Base-by-base conservation (phyloP, 2,888 invertebrate genomes). In the Phlogophora meticulosa region DNA sequence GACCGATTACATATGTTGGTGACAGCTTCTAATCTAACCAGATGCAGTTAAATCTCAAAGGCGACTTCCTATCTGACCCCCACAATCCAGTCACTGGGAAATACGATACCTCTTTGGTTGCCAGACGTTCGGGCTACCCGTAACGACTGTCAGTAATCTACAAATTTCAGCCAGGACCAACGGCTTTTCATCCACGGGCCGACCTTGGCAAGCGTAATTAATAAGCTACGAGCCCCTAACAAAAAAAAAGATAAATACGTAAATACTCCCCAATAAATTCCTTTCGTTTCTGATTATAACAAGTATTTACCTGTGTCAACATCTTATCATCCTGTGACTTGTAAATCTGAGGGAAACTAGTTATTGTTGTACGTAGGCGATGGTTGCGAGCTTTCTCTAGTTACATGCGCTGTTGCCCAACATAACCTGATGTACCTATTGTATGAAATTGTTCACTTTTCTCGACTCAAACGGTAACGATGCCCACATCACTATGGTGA, bases 311-410 rank as follows among this genome's bases (percentile, higher is more conserved):
- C 38, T 56, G 42, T 68, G 75, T 72, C 72, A 43, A 66, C 59
- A 59, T 78, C 75, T 77, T 71, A 71, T 74, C 70, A 71, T 74
- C 71, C 63, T 46, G 60, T 55, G 46, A 63, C 63, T 76, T 63
- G 63, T 80, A 63, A 66, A 48, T 66, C 61, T 63, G 48, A 63
- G 56, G 72, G 63, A 72, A 78, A 72, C 59, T 59, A 63, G 76
- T 76, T 78, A 72, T 80, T 80, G 76, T 78, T 76, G 63, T 58
- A 72, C 80, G 78, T 79, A 80, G 80, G 78, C 76, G 78, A 72
- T 75, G 63, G 40, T 70, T 55, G 63, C 38, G 36, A 59, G 59
- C 78, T 78, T 80, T 78, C 80, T 72, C 80, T 80, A 55, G 76
- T 76, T 71, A 58, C 28, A 28, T 72, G 60, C 59, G 62, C 60